phyloP scores from a whole-genome alignment of 2,888 invertebrate species.

The Yponomeuta sedellus region DNA sequence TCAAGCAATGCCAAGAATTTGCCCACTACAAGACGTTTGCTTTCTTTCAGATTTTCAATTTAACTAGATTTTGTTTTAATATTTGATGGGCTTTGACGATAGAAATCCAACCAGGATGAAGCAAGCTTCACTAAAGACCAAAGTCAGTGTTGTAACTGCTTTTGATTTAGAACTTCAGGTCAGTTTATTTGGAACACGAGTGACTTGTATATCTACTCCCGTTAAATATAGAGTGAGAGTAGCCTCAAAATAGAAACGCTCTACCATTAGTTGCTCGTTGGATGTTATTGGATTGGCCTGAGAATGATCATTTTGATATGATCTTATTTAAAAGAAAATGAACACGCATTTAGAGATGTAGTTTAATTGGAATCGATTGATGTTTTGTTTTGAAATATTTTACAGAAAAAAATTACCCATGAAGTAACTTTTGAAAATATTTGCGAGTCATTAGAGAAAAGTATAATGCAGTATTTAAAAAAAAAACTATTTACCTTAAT shows the following conservation, averaged over 20 bases:
- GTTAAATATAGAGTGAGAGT: conserved; percentile 1
- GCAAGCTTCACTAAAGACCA: background rate
- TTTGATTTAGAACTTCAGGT: conserved; percentile 30
- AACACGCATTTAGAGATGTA: background rate
- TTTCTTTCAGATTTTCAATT: conserved; percentile 42
- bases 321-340: background rate
- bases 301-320: no score
- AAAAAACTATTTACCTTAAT: background rate
- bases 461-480: no score
- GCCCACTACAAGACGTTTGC: conserved; percentile 66
- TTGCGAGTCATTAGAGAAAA: no score
- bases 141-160: conserved; percentile 3
- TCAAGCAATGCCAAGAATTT: conserved; percentile 3
- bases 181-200: conserved; percentile 26
- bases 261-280: background rate
- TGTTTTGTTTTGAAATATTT: background rate
- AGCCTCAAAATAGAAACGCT: background rate
- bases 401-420: no score
- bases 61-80: conserved; percentile 36
- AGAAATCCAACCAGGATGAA: conserved; percentile 25
- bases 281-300: conserved; percentile 3
- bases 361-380: background rate
- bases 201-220: background rate
- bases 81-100: conserved; percentile 49
- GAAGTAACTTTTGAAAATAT: no score